Percentiles rank a stretch among this genome's conserved stretches.
These are phyloP conservation scores for Helicolenus hilgendorfi DNA, from an alignment of 2,797 vertebrate genomes.

Conservation along the genomic window DNA sequence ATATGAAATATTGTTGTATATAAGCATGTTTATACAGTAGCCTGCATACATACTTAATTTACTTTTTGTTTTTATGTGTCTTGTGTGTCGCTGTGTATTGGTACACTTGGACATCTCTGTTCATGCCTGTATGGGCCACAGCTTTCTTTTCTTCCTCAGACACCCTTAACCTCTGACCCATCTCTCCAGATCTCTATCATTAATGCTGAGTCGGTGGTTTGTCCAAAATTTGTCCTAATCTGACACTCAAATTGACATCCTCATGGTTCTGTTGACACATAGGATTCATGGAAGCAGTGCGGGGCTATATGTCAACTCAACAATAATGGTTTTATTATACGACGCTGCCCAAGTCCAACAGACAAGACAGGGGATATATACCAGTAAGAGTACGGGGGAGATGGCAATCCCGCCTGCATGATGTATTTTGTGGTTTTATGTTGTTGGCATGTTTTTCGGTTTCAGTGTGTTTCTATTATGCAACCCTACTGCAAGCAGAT, in stretches of 20 bases:
- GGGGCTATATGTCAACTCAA: conserved; percentile 71
- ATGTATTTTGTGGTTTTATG: conserved; percentile 69
- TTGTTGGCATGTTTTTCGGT: conserved; percentile 68
- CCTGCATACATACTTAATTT: too few relatives aligned
- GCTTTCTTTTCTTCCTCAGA: conserved; percentile 11
- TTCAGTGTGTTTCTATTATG: conserved; percentile 55
- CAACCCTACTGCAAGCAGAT: conserved; percentile 33
- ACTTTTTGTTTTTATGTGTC: too few relatives aligned
- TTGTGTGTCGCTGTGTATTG: background rate
- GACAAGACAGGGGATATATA: conserved; percentile 69
- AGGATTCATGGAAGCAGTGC: conserved; percentile 61
- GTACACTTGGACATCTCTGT: background rate
- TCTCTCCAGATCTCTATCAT: conserved; percentile 28
- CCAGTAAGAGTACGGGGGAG: conserved; percentile 31
- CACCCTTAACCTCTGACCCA: conserved; percentile 50
- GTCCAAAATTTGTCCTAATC: conserved; percentile 64
- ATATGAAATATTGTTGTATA: background rate
- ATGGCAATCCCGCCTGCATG: conserved; percentile 56
- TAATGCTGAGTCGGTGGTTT: conserved; percentile 65
- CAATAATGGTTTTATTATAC: conserved; percentile 86
- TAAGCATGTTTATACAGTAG: background rate
- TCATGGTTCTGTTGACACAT: conserved; percentile 42
- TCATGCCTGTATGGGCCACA: background rate
- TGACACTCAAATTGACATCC: conserved; percentile 68
- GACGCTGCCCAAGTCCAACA: conserved; percentile 58